Evolutionary conservation across 2,888 invertebrate genomes (phyloP).

Genomic region (Chaitophorus viminalis): DNA sequence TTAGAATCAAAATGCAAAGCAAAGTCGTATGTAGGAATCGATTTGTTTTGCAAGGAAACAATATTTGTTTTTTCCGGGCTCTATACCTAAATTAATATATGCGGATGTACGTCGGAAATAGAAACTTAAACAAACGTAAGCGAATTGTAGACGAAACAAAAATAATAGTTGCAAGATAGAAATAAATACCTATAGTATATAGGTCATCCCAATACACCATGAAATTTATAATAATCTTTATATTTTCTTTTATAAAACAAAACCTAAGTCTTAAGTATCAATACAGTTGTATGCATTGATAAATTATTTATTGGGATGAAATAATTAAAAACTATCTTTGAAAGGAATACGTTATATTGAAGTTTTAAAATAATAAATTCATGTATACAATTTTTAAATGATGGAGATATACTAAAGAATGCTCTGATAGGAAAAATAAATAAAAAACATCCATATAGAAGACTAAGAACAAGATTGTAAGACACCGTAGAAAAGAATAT

Average conservation of each 20-base stretch:
- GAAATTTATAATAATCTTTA: constrained; percentile 8
- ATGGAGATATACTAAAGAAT: too few relatives aligned
- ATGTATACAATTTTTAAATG: background rate
- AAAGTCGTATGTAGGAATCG: background rate
- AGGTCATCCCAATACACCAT: constrained; percentile 21
- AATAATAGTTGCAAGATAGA: constrained; percentile 17
- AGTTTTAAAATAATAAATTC: background rate
- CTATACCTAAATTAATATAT: background rate
- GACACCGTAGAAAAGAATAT: too few relatives aligned
- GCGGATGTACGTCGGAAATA: constrained; percentile 15
- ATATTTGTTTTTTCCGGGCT: constrained; percentile 23
- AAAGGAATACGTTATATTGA: background rate
- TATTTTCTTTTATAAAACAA: background rate
- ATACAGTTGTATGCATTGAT: background rate
- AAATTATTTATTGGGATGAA: too few relatives aligned
- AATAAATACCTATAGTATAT: background rate
- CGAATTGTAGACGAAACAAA: constrained; percentile 34
- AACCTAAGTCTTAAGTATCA: background rate
- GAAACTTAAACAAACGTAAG: constrained; percentile 28
- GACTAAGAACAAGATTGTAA: too few relatives aligned
- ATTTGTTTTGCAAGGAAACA: constrained; percentile 27
- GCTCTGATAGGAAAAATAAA: too few relatives aligned
- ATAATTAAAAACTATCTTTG: too few relatives aligned
- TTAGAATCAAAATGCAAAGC: background rate
- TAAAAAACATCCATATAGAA: too few relatives aligned